Evolutionary conservation across 2,888 invertebrate species (phyloP).

Genomic region (Cybosia mesomella): DNA sequence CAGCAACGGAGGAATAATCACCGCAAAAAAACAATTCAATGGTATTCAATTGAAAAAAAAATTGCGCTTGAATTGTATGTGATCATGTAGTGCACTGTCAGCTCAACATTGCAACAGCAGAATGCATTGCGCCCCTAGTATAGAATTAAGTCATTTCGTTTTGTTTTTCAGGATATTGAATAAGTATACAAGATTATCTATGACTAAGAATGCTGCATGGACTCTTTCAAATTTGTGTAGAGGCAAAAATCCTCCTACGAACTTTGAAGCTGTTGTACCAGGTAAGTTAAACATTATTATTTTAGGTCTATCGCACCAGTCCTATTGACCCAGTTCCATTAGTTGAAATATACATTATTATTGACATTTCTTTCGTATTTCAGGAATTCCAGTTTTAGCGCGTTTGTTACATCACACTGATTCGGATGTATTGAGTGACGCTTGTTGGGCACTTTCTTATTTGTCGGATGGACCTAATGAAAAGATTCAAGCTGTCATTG

Average conservation of each 20-base stretch:
- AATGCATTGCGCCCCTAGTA: too few relatives aligned
- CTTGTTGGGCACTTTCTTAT: conserved; percentile 99
- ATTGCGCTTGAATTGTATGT: too few relatives aligned
- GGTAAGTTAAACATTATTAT: conserved; percentile 57
- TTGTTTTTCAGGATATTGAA: conserved; percentile 90
- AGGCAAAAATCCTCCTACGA: conserved; percentile 98
- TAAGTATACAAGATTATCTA: conserved; percentile 93
- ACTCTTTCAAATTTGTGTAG: conserved; percentile 98
- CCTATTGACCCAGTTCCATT: not conserved
- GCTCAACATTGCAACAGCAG: too few relatives aligned
- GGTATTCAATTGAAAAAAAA: too few relatives aligned
- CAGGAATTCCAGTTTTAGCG: conserved; percentile 95
- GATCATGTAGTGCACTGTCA: too few relatives aligned
- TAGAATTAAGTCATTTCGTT: not conserved
- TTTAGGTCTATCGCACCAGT: not conserved
- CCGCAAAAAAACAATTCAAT: too few relatives aligned
- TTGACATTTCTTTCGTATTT: not conserved
- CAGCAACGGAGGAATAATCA: too few relatives aligned
- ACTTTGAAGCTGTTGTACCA: conserved; percentile 92
- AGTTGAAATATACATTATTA: not conserved
- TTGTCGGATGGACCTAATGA: conserved; percentile 98
- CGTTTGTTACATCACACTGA: conserved; percentile 95
- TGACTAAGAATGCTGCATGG: conserved; percentile 99
- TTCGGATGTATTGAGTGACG: conserved; percentile 96
- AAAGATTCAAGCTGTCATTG: conserved; percentile 98